These are phyloP conservation scores for Heterodera carotae DNA, from an alignment of 1,140 invertebrate genomes.

Conservation along the genomic window DNA sequence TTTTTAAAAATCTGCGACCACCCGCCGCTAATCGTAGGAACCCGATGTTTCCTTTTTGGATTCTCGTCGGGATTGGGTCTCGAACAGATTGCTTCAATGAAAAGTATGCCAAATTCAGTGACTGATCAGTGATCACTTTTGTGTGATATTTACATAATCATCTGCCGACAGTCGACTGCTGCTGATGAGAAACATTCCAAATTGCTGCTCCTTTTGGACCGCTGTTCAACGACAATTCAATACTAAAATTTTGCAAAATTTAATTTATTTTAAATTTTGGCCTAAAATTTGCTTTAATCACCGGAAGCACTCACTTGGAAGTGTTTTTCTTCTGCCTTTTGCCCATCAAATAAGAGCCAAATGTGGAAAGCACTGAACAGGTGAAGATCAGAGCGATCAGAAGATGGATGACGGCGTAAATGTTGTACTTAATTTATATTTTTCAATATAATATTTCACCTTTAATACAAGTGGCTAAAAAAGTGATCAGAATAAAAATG, in stretches of 20 bases:
- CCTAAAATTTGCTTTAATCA: no score
- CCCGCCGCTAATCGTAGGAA: no score
- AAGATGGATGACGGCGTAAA: slow-evolving; percentile 23
- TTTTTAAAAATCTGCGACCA: no score
- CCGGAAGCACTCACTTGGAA: background rate
- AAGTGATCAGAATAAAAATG: background rate
- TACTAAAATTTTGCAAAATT: background rate
- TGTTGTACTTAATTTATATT: slow-evolving; percentile 5
- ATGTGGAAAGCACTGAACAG: slow-evolving; percentile 13
- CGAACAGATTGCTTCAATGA: no score
- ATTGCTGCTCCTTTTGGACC: background rate
- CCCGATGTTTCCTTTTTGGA: no score
- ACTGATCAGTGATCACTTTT: no score
- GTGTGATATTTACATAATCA: no score
- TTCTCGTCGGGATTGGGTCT: no score
- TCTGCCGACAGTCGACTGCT: background rate
- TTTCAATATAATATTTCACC: background rate
- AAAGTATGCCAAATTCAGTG: no score
- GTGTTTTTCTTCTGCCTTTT: background rate
- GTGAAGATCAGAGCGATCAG: slow-evolving; percentile 21
- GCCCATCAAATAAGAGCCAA: slow-evolving; percentile 10
- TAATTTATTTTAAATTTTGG: background rate
- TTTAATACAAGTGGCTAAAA: no score
- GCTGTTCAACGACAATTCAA: background rate
- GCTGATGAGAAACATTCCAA: background rate